Conservation (phyloP, 92 coral and sea anemone species). For the Heliopora coerulea region DNA sequence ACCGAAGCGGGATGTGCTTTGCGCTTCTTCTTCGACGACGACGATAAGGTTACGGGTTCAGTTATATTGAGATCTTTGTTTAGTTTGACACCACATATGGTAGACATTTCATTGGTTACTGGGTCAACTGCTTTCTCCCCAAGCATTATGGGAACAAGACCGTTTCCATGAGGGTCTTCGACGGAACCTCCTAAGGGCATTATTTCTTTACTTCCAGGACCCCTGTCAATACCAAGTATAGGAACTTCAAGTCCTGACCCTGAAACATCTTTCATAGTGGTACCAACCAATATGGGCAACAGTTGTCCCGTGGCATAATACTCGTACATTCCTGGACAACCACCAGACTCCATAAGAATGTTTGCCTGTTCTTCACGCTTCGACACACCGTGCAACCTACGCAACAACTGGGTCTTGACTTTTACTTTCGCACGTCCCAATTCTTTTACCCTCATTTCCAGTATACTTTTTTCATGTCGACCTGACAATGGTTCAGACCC, state of each 20-base stretch:
- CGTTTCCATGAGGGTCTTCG: slow-evolving; percentile 98
- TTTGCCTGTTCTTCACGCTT: slow-evolving; percentile 88
- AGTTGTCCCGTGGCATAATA: slow-evolving; percentile 94
- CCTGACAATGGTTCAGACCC: slow-evolving; percentile 79
- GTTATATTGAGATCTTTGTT: slow-evolving; percentile 85
- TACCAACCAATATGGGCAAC: slow-evolving; percentile 93
- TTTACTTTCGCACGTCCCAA: slow-evolving; percentile 25
- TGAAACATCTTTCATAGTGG: slow-evolving; percentile 78
- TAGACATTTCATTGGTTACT: slow-evolving; percentile 79
- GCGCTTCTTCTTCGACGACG: slow-evolving; percentile 80
- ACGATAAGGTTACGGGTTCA: slow-evolving; percentile 90
- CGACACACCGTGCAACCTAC: slow-evolving; percentile 84
- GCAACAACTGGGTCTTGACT: slow-evolving; percentile 71
- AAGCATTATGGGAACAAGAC: slow-evolving; percentile 93
- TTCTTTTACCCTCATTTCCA: slow-evolving; percentile 59
- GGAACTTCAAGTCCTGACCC: slow-evolving; percentile 88
- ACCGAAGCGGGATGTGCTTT: slow-evolving; percentile 93
- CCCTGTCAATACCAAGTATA: slow-evolving; percentile 84
- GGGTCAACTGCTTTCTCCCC: slow-evolving; percentile 99
- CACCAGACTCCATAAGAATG: slow-evolving; percentile 83
- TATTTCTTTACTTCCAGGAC: slow-evolving; percentile 78
- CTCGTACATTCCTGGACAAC: slow-evolving; percentile 98
- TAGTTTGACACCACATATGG: slow-evolving; percentile 83
- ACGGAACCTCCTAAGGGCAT: slow-evolving; percentile 94
- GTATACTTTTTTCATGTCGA: slow-evolving; percentile 84